Conservation (phyloP, 1,140 invertebrate species). For the Ceratina calcarata region DNA sequence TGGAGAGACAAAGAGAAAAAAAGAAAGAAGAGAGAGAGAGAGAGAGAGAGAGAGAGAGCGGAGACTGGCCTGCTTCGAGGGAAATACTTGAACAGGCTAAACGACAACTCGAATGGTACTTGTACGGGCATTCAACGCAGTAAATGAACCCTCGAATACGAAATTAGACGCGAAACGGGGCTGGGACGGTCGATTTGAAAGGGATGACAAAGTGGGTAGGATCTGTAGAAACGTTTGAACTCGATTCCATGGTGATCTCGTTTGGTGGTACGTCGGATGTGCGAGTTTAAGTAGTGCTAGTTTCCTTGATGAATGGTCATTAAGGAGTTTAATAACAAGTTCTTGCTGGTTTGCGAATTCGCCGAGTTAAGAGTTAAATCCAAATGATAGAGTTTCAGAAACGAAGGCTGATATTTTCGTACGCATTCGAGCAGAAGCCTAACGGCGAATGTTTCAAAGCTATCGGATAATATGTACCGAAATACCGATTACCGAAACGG, state of each 20-base stretch:
- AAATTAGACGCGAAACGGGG: slow-evolving; percentile 15
- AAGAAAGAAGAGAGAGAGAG: not conserved
- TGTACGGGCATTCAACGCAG: slow-evolving; percentile 16
- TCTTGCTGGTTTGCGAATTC: not conserved
- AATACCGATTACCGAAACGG: not conserved
- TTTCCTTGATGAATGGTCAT: not conserved
- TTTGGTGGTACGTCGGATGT: not conserved
- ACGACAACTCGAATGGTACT: slow-evolving; percentile 6
- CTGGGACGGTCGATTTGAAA: not conserved
- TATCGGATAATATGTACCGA: not conserved
- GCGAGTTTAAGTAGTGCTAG: not conserved
- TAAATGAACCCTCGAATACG: slow-evolving; percentile 35
- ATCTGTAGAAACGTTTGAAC: slow-evolving; percentile 19
- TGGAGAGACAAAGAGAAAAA: not conserved
- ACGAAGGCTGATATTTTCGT: not conserved
- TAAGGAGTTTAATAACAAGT: slow-evolving; percentile 1
- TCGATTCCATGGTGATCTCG: not conserved
- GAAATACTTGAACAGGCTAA: slow-evolving; percentile 6
- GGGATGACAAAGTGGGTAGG: not conserved
- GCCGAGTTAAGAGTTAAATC: not conserved
- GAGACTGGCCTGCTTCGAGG: slow-evolving; percentile 3
- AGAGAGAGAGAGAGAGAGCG: not conserved
- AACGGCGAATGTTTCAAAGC: not conserved
- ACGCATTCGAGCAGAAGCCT: not conserved
- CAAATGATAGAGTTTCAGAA: not conserved